Evolutionary conservation across 2,888 invertebrate species (phyloP), one percentile per base, ranked within the genome.

Genomic region (Drosophila phalerata): DNA sequence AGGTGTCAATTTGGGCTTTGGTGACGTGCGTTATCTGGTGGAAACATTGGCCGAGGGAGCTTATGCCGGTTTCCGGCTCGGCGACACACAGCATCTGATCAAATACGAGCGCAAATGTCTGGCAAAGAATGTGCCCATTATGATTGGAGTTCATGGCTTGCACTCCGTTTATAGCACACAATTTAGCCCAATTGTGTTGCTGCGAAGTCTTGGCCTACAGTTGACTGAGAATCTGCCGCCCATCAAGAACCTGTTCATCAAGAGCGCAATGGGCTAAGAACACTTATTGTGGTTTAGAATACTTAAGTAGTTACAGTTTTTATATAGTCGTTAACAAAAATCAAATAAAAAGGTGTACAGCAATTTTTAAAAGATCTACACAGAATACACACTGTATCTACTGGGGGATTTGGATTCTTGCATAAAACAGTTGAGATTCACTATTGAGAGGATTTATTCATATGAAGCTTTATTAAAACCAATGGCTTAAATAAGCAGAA

Each of bases 1-100:
- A 93, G 99, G 99, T 8, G 98, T 99, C 0, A 99, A 99, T 93
- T 94, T 99, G 47, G 99, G 99, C 1, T 98, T 99, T 92, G 97
- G 98, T 8, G 99, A 99, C 93, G 96, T 98, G 0, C 93, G 94
- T 32, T 94, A 95, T 76, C 93, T 99, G n/a, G 94, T 95, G 0
- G 93, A 95, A 51, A 91, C 95, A 13, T 92, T 99, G 15, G 94
- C 95, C 0, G 94, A 96, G 22, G 95, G 96, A 0, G 93, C 95
- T 0, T 95, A 95, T 87, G 93, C 94, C 65, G 99, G 99, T 2
- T 94, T 95, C 57, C 94, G 95, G 83, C 92, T 98, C 53, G 97
- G 96, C 8, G 94, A 96, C 78, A 91, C 95, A 25, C 93, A 93
- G 17, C 95, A 96, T 93, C 93, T 99, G 65, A 93, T 94, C 60